Percentiles rank a stretch among this genome's conserved stretches.
Conservation (phyloP, 2,888 invertebrate genomes). For the Trissoscelio sp. region DNA sequence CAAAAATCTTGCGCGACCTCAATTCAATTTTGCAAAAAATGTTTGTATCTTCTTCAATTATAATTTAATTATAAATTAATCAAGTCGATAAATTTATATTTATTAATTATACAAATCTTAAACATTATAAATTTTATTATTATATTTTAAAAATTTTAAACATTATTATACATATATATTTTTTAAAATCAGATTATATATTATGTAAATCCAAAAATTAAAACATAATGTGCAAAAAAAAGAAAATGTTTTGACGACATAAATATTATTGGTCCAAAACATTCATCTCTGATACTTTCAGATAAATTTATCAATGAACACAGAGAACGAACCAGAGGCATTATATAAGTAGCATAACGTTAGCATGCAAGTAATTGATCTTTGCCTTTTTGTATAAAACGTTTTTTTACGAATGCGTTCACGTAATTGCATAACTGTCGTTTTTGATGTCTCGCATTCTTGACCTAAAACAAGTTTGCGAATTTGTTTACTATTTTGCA, state of each 20-base stretch:
- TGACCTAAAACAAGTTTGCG: constrained; percentile 27
- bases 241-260: no score
- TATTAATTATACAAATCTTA: no score
- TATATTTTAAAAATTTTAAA: no score
- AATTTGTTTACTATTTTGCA: background rate
- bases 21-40: no score
- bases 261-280: background rate
- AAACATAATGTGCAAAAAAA: no score
- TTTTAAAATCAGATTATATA: no score
- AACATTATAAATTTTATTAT: no score
- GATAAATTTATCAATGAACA: constrained; percentile 29
- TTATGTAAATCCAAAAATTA: no score
- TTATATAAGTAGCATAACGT: constrained; percentile 14
- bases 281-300: background rate
- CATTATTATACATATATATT: no score
- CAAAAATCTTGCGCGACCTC: background rate
- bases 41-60: no score
- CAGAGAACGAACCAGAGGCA: constrained; percentile 3
- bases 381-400: constrained; percentile 10
- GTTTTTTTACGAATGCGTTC: background rate
- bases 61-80: no score
- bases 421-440: constrained; percentile 15
- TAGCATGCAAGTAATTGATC: constrained; percentile 22
- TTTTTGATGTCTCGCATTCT: constrained; percentile 20
- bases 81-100: no score